Evolutionary conservation across 2,797 vertebrate genomes (phyloP).

Genomic region (Garrulus glandarius): DNA sequence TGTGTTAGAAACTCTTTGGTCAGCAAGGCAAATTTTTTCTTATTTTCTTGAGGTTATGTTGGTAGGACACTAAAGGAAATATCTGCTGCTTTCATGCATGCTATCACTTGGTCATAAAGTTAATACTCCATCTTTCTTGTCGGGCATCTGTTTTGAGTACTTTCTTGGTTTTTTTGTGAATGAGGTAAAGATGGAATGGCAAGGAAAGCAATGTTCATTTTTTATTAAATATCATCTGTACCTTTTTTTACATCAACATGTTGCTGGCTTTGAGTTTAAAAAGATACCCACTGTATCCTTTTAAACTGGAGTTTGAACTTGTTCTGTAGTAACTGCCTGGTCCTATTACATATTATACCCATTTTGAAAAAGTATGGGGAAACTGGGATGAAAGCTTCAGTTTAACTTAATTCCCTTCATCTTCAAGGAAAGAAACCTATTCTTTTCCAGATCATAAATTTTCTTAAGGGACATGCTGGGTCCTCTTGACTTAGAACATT

Average conservation of each 20-base stretch:
- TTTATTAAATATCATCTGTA: not conserved
- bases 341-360: not conserved
- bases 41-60: not conserved
- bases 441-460: not conserved
- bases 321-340: not conserved
- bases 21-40: not conserved
- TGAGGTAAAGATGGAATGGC: not conserved
- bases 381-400: not conserved
- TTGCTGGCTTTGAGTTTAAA: not conserved
- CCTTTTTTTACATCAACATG: not conserved
- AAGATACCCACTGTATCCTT: not conserved
- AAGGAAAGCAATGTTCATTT: not conserved
- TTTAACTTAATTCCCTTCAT: not conserved
- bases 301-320: not conserved
- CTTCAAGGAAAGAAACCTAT: not conserved
- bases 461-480: not conserved
- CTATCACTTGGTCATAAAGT: not conserved
- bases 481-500: not conserved
- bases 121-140: not conserved
- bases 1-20: not conserved
- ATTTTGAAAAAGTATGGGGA: not conserved
- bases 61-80: not conserved
- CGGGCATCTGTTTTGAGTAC: not conserved
- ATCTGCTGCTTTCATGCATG: not conserved
- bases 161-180: not conserved